Conservation (phyloP, 2,113 vertebrate species). For the Mola mola region DNA sequence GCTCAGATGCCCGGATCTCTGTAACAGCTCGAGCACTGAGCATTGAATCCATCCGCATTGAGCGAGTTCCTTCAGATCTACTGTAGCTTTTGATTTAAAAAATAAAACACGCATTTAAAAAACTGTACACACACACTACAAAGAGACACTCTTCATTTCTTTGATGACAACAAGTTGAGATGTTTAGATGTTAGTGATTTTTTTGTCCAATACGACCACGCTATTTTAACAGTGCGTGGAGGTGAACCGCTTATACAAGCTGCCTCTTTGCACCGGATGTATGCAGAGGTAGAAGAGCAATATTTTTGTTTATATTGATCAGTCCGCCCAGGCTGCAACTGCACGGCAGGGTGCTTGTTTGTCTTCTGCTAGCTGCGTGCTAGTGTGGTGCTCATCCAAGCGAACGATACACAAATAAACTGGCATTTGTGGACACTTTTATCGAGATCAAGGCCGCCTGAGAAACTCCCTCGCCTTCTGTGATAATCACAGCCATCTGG, state of each 20-base stretch:
- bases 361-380: conserved; percentile 13
- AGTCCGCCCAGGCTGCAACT: not conserved
- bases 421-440: not conserved
- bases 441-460: not conserved
- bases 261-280: conserved; percentile 6
- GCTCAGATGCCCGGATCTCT: not conserved
- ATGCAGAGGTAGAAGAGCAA: conserved; percentile 16
- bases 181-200: too few species aligned
- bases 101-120: too few species aligned
- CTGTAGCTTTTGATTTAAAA: too few species aligned
- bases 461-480: not conserved
- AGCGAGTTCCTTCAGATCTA: too few species aligned
- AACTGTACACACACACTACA: too few species aligned
- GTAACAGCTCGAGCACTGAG: too few species aligned
- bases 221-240: conserved; percentile 13
- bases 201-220: too few species aligned
- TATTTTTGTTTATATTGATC: conserved; percentile 37
- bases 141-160: too few species aligned
- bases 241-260: conserved; percentile 28
- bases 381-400: not conserved
- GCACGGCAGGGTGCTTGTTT: not conserved
- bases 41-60: too few species aligned
- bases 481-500: not conserved
- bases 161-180: too few species aligned
- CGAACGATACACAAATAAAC: conserved; percentile 6